These are phyloP conservation scores for Lerista edwardsae DNA, from an alignment of 2,797 vertebrate genomes.

Conservation along the genomic window DNA sequence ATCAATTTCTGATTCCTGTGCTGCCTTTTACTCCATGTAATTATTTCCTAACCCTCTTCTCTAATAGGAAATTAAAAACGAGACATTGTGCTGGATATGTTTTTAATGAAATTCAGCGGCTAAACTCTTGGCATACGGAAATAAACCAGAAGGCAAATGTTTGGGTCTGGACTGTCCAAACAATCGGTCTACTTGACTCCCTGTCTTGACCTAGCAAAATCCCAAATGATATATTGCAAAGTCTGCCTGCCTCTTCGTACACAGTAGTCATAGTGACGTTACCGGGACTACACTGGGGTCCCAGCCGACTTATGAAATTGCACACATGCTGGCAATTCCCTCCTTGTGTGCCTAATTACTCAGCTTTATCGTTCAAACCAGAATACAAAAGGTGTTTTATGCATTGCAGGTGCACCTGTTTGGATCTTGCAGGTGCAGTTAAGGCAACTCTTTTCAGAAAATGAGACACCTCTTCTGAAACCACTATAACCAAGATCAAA, in stretches of 20 bases:
- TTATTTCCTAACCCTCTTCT: neutral
- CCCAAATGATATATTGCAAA: neutral
- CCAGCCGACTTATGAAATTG: slow-evolving; percentile 53
- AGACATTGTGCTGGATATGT: too few species aligned
- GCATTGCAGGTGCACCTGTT: slow-evolving; percentile 24
- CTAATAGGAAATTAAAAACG: neutral
- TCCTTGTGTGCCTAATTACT: slow-evolving; percentile 36
- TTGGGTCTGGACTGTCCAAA: slow-evolving; percentile 43
- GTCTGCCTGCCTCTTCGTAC: neutral
- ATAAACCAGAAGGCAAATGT: slow-evolving; percentile 23
- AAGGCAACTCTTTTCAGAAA: slow-evolving; percentile 48
- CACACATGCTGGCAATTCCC: slow-evolving; percentile 38
- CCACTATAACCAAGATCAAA: slow-evolving; percentile 47
- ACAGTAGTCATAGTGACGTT: neutral
- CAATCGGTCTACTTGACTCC: slow-evolving; percentile 15
- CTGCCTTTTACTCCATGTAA: neutral
- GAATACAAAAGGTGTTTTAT: slow-evolving; percentile 51
- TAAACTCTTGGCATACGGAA: slow-evolving; percentile 20
- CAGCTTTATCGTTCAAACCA: slow-evolving; percentile 50
- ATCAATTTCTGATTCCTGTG: neutral
- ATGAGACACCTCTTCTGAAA: slow-evolving; percentile 52
- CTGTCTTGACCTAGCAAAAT: slow-evolving; percentile 39
- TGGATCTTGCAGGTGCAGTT: slow-evolving; percentile 43
- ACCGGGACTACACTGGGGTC: slow-evolving; percentile 38
- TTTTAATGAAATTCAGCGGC: neutral